Evolutionary conservation across 1,140 invertebrate species (phyloP).

Genomic region (Apolygus lucorum): DNA sequence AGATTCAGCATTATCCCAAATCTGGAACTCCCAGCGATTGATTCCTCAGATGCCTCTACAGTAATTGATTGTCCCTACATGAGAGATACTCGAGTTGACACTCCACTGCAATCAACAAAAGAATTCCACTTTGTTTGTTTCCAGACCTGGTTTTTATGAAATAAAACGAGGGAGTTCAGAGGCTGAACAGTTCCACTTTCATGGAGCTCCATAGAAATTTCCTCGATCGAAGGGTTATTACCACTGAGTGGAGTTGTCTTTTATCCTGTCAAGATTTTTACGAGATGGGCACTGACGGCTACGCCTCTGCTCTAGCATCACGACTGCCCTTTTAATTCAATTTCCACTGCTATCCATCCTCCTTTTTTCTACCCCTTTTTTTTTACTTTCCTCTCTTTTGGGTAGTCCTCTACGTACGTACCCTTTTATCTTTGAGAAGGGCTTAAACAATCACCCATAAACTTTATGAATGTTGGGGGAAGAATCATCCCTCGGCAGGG

Average conservation of each 20-base stretch:
- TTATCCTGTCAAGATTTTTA: conserved; percentile 12
- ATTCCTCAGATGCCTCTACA: no score
- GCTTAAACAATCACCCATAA: conserved; percentile 14
- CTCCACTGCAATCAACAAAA: no score
- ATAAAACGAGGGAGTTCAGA: no score
- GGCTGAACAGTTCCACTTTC: no score
- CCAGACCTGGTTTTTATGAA: no score
- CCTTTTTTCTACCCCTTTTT: background rate
- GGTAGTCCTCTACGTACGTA: background rate
- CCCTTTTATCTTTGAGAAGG: conserved; percentile 11
- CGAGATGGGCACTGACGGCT: conserved; percentile 4
- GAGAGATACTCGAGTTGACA: no score
- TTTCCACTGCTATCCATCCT: background rate
- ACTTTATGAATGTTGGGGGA: conserved; percentile 11
- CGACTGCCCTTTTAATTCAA: conserved; percentile 9
- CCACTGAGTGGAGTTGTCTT: background rate
- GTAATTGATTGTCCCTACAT: no score
- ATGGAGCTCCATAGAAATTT: no score
- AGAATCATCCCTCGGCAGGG: background rate
- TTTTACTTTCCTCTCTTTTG: background rate
- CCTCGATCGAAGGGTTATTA: background rate
- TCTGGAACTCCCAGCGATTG: no score
- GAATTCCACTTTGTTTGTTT: no score
- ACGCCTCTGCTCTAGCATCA: background rate
- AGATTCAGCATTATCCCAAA: no score